Evolutionary conservation across 2,888 invertebrate genomes (phyloP), one percentile per base, ranked within the genome.

Genomic region (Doris montereyensis): DNA sequence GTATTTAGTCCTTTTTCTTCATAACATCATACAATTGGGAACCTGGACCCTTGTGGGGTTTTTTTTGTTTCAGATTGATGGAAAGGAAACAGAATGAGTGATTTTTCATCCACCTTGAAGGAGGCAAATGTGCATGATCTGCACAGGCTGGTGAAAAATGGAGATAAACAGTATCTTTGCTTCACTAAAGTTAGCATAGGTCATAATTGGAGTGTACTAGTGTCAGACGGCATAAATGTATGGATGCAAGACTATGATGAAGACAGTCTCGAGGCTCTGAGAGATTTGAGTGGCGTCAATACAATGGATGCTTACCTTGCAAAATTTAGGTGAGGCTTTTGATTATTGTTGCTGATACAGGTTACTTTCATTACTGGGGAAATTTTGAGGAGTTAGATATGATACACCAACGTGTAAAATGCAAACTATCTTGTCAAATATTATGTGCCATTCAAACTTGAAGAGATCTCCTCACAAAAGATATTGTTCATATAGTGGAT

Each of bases 181-280:
- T 89, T 85, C 76, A 81, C 84, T n/a, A 75, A 85, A 41, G 75
- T 28, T n/a, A 73, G 79, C 24, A 67, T 80, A 26, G 62, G 77
- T 17, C 76, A 84, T 21, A 30, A 67, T 5, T 88, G 87, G 87
- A 81, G 84, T 10, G 67, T 89, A 4, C 81, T 84, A 76, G 87
- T 85, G 0, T 87, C 86, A 1, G 87, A 89, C 81, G 89, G 89
- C 2, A 78, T 85, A 3, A 85, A 88, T 17, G 80, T 89, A n/a
- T 89, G 89, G 89, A 81, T 83, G 67, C 72, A 81, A 0, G 86
- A 87, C 58, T 71, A 88, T 41, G 88, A 88, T 77, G 84, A 84
- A 34, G 86, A 87, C 8, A 88, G 87, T 21, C 74, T 88, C 5
- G 88, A 89, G 10, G 84, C 87, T 1, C 82, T 85, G 13, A 81